phyloP scores from a whole-genome alignment of 1,140 invertebrate species.

The Papilio xuthus region DNA sequence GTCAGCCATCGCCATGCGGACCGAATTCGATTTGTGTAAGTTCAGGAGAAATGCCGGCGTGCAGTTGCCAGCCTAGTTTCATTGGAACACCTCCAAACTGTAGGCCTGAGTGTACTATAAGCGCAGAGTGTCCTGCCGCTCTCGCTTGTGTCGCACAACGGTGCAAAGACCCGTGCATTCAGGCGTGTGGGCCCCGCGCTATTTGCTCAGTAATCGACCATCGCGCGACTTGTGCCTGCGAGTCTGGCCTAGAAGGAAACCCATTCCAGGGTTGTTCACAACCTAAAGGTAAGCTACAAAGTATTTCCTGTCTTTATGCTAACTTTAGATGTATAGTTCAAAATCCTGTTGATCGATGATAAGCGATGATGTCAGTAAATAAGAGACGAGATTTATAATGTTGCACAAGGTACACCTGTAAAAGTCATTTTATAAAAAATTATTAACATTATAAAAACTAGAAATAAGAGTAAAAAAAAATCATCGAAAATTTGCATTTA shows the following conservation, averaged over 20 bases:
- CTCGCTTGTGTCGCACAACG: conserved; percentile 86
- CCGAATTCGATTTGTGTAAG: conserved; percentile 89
- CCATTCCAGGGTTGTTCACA: conserved; percentile 86
- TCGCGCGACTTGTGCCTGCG: conserved; percentile 87
- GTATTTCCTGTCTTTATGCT: not conserved
- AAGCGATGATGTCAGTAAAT: conserved; percentile 8
- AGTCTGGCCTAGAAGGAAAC: conserved; percentile 87
- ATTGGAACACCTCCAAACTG: conserved; percentile 90
- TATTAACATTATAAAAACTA: conserved; percentile 33
- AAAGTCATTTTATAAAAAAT: conserved; percentile 18
- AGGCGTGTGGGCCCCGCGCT: conserved; percentile 85
- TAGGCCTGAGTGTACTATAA: conserved; percentile 90
- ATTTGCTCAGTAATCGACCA: conserved; percentile 87
- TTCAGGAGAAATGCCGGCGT: conserved; percentile 86
- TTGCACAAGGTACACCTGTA: conserved; percentile 1
- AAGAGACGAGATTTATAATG: conserved; percentile 2
- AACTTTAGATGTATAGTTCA: not conserved
- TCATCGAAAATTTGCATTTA: conserved; percentile 57
- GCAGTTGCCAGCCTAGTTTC: conserved; percentile 89
- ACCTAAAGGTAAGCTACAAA: conserved; percentile 63
- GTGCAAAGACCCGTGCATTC: conserved; percentile 88
- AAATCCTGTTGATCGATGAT: not conserved
- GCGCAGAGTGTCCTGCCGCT: conserved; percentile 87
- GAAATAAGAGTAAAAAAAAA: not conserved
- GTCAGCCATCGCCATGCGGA: conserved; percentile 90